phyloP scores from a whole-genome alignment of 2,888 invertebrate species.

The Dexiosoma caninum region DNA sequence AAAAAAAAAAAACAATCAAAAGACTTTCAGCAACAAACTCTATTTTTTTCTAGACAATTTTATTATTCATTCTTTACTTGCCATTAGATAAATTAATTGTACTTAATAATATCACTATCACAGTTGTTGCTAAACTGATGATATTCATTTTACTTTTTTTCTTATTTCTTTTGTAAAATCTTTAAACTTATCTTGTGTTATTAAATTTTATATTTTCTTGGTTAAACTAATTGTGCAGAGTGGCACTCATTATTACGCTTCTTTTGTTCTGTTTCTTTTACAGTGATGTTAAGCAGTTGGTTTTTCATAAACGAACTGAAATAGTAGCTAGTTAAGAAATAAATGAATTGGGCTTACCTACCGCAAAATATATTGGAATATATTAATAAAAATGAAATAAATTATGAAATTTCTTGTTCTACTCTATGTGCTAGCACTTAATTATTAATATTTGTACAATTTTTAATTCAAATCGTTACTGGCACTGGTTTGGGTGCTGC shows the following conservation, averaged over 20 bases:
- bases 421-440: too few species aligned
- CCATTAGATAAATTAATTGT: slow-evolving; percentile 66
- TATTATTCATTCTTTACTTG: slow-evolving; percentile 59
- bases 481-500: too few species aligned
- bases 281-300: background rate
- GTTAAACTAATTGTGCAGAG: slow-evolving; percentile 20
- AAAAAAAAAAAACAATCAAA: slow-evolving; percentile 65
- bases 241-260: slow-evolving; percentile 35
- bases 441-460: too few species aligned
- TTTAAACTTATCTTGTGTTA: background rate
- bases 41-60: slow-evolving; percentile 21
- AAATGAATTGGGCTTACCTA: too few species aligned
- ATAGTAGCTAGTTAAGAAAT: too few species aligned
- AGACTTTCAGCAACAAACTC: slow-evolving; percentile 64
- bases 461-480: too few species aligned
- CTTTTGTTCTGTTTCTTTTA: slow-evolving; percentile 16
- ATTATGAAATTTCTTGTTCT: too few species aligned
- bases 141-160: slow-evolving; percentile 49
- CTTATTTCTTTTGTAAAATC: slow-evolving; percentile 8
- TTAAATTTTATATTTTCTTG: slow-evolving; percentile 12
- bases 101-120: slow-evolving; percentile 67
- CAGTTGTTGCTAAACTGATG: slow-evolving; percentile 59
- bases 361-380: too few species aligned
- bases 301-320: too few species aligned
- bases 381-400: too few species aligned